Percentiles rank a stretch among this genome's conserved stretches.
Conservation (phyloP, 2,797 vertebrate species). For the Epinephelus awoara region DNA sequence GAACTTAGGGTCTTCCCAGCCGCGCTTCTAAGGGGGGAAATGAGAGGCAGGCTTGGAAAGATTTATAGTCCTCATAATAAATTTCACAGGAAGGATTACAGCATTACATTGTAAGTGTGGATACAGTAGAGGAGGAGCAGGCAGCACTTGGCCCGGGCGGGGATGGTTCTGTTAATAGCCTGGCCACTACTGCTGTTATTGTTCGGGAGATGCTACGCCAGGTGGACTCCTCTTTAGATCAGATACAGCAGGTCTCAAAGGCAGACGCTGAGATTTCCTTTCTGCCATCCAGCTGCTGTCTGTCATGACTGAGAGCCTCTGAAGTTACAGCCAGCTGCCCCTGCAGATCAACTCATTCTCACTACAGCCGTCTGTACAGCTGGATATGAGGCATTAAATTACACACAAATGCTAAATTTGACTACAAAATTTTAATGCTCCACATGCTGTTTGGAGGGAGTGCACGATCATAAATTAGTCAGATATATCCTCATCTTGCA, state of each 20-base stretch:
- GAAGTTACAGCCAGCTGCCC: slow-evolving; percentile 73
- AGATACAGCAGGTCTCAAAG: slow-evolving; percentile 61
- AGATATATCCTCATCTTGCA: slow-evolving; percentile 12
- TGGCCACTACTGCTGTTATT: slow-evolving; percentile 68
- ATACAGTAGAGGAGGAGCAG: slow-evolving; percentile 41
- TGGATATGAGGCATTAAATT: slow-evolving; percentile 30
- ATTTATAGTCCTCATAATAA: slow-evolving; percentile 73
- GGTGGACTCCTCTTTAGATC: slow-evolving; percentile 65
- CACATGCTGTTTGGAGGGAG: neutral
- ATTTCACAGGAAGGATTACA: slow-evolving; percentile 79
- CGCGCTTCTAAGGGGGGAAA: slow-evolving; percentile 68
- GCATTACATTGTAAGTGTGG: slow-evolving; percentile 71
- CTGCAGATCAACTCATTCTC: slow-evolving; percentile 50
- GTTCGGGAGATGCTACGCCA: slow-evolving; percentile 59
- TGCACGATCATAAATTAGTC: neutral
- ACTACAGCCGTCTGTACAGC: neutral
- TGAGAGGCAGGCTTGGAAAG: slow-evolving; percentile 65
- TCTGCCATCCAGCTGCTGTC: slow-evolving; percentile 76
- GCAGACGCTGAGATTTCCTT: slow-evolving; percentile 70
- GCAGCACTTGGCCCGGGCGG: slow-evolving; percentile 46
- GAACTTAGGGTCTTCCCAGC: slow-evolving; percentile 66
- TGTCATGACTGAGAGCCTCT: slow-evolving; percentile 61
- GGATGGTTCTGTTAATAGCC: slow-evolving; percentile 72
- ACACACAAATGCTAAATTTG: slow-evolving; percentile 26
- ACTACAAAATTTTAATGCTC: neutral